Evolutionary conservation across 2,797 vertebrate genomes (phyloP), one percentile per base, ranked within the genome.

Genomic region (Cossypha polioptera): DNA sequence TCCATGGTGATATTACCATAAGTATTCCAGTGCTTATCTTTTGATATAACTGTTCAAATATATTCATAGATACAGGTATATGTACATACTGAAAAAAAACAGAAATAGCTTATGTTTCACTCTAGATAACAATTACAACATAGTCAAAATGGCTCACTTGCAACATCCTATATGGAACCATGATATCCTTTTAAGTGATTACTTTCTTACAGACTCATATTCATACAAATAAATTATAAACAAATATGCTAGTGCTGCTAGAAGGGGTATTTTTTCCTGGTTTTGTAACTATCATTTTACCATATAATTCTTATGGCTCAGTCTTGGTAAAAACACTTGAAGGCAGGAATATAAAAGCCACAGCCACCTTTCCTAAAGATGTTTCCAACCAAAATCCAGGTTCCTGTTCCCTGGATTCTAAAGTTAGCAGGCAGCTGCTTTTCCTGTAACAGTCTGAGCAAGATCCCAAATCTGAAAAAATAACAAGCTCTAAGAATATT

Each of bases 391-490:
- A 65, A 86, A 80, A 86, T 69, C 45, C 76, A 90, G 51, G 50
- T 55, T 84, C 47, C 36, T 25, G 13, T 45, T 84, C 82, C 25
- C 67, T 69, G 53, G 38, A 82, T 76, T 88, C 54, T 72, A 55
- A 48, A 19, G 31, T 16, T 92, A 87, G 61, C 82, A 88, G 38
- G 10, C 55, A 75, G 20, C 33, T 74, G 73, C 38, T 90, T 51
- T 75, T 88, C 50, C 80, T 77, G 31, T 35, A 59, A 79, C 5
- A 45, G 36, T 36, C 74, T 88, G 55, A 94, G 65, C 53, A 77
- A 94, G 66, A 91, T 91, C 51, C 36, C 47, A 90, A 84, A 83
- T 59, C 33, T 63, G 28, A 83, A 80, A 85, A 94, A 87, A 45
- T 47, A 86, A 47, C 33, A 91, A 86, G 43, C 24, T 78, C 68